Evolutionary conservation across 2,888 invertebrate genomes (phyloP), one percentile per base, ranked within the genome.

Genomic region (Meiosimyza platycephala): DNA sequence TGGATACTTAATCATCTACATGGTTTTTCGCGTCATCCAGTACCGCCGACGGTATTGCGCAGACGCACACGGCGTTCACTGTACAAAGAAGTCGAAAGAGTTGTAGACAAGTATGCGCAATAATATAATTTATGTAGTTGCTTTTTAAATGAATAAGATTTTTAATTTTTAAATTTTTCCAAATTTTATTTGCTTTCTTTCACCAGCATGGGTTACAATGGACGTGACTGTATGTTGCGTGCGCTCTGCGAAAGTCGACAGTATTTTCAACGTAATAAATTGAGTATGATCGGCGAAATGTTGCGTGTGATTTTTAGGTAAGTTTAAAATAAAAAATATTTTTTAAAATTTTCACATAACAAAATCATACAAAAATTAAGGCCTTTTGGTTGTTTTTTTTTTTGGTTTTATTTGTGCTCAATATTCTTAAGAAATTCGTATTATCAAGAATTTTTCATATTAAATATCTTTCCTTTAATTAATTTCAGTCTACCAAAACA

Each of bases 161-260:
- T 40, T 9, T 40, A 40, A 40, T 9, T n/a, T n/a, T n/a, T 40
- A 7, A 40, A 6, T 9, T 40, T 40, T 40, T 9, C 4, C 28
- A 0, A 28, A 40, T 40, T 40, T 40, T 74, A 1, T 22, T 65
- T 71, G 22, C 57, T 12, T 63, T 71, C 64, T 64, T 64, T 76
- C 89, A 89, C 7, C 86, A 94, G 94, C 75, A 93, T 94, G 91
- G 94, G 94, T 5, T 93, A 92, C 82, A 90, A 92, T 80, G 94
- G 94, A 0, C 89, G 92, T 51, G 89, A 91, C 47, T 94, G 94
- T 80, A 88, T 94, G 50, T 84, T 93, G 72, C 90, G 92, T 67
- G 91, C 94, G 0, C 87, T 94, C 0, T 94, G 94, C 84, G 94
- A 94, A 82, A 91, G 93, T 11, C 90, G 92, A 0, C 91, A 92